Evolutionary conservation across 1,140 invertebrate genomes (phyloP), one percentile per base, ranked within the genome.

Genomic region (Aphidius gifuensis): DNA sequence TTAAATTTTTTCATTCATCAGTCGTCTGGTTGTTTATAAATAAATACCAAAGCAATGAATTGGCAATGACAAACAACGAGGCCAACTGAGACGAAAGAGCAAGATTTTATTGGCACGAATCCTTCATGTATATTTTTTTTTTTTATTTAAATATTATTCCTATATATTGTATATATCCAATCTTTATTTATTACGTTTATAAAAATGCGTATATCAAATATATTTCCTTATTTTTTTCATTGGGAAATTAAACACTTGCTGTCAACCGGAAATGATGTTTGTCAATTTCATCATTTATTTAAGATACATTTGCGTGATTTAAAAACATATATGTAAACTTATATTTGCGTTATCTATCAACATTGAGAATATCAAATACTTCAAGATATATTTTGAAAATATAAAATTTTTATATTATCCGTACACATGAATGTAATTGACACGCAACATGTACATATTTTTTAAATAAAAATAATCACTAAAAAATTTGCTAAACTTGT

Each of bases 191-290:
- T 32, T 32, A 4, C 1, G 1, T 49, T 21, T 16, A 5, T 16
- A 49, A 9, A 5, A 11, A 21, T 49, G n/a, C n/a, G 6, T 5
- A 49, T 16, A n/a, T 49, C 11, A 16, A 49, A n/a, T 16, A n/a
- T 49, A n/a, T 49, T 21, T 49, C 16, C 16, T 49, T 21, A 5
- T 16, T 49, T n/a, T n/a, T 16, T n/a, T n/a, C 5, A n/a, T n/a
- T 16, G 9, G 4, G 16, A 49, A 7, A 49, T 16, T n/a, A 23
- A 49, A n/a, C 5, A 49, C 16, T 49, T 49, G 47, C 6, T 16
- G 16, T 40, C 38, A 6, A 58, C 56, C 56, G 56, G 56, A 58
- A 58, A 58, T 46, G 45, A 47, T 46, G 44, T 38, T 57, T 58
- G 45, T 47, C 43, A 38, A 58, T 47, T 32, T 58, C 6, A 53